Evolutionary conservation across 2,888 invertebrate genomes (phyloP).

Genomic region (Fragum fragum): DNA sequence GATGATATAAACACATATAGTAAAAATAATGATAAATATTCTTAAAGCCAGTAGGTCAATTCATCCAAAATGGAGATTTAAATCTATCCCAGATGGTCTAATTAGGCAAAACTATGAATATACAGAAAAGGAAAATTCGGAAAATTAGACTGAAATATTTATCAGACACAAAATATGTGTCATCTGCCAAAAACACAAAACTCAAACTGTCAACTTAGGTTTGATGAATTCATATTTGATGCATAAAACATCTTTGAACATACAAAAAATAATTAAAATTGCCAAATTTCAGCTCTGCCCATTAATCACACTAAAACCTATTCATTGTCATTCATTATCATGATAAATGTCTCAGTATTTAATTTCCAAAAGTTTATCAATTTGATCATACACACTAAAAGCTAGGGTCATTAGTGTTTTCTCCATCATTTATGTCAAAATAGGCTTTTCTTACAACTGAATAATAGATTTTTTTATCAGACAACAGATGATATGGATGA

Average conservation of each 20-base stretch:
- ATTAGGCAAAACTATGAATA: slow-evolving; percentile 2
- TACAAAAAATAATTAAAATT: slow-evolving; percentile 29
- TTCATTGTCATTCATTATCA: slow-evolving; percentile 15
- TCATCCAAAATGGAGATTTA: too few species aligned
- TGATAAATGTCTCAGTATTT: slow-evolving; percentile 22
- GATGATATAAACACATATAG: too few species aligned
- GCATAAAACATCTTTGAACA: slow-evolving; percentile 28
- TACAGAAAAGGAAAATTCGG: neutral
- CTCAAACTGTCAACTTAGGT: slow-evolving; percentile 14
- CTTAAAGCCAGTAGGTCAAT: too few species aligned
- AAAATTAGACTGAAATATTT: slow-evolving; percentile 3
- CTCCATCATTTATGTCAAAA: too few species aligned
- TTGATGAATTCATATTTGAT: slow-evolving; percentile 24
- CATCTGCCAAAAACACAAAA: slow-evolving; percentile 20
- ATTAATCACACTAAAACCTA: slow-evolving; percentile 27
- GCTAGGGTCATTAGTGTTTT: slow-evolving; percentile 1
- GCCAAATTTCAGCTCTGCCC: neutral
- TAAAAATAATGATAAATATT: too few species aligned
- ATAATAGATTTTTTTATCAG: too few species aligned
- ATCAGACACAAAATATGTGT: slow-evolving; percentile 15
- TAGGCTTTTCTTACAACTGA: too few species aligned
- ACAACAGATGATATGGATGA: too few species aligned
- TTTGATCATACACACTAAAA: slow-evolving; percentile 16
- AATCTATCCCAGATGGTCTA: neutral
- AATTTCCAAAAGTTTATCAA: slow-evolving; percentile 23